Evolutionary conservation across 2,888 invertebrate genomes (phyloP).

Genomic region (Pristionchus fissidentatus): DNA sequence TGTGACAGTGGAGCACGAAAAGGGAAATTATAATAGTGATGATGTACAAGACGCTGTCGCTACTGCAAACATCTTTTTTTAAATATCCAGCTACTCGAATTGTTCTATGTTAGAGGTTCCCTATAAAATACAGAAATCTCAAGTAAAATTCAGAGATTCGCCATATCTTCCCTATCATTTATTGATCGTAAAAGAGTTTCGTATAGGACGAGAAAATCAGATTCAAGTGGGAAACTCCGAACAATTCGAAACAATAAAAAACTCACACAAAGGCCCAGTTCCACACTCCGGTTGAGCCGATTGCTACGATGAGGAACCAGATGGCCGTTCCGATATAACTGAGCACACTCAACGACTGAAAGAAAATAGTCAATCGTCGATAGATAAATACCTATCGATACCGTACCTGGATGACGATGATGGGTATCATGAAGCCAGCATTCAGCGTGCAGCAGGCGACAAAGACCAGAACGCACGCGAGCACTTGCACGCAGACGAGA

Average conservation of each 20-base stretch:
- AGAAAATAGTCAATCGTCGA: neutral
- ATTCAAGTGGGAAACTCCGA: too few species aligned
- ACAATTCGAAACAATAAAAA: neutral
- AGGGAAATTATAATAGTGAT: neutral
- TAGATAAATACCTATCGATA: neutral
- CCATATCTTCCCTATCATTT: too few species aligned
- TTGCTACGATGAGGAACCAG: neutral
- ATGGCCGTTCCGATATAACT: neutral
- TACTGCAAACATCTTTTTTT: too few species aligned
- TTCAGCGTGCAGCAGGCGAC: neutral
- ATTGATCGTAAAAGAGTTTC: too few species aligned
- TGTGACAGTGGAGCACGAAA: slow-evolving; percentile 4
- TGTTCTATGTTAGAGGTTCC: too few species aligned
- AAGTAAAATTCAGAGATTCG: too few species aligned
- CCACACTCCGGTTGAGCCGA: too few species aligned
- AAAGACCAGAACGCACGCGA: neutral
- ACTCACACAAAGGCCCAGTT: neutral
- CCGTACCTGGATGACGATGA: neutral
- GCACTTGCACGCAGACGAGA: neutral
- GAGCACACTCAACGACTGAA: neutral
- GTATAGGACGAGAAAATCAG: too few species aligned
- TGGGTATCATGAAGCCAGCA: neutral
- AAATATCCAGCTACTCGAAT: too few species aligned
- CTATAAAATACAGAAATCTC: too few species aligned
- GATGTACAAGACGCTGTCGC: neutral